Evolutionary conservation across 2,888 invertebrate genomes (phyloP), one percentile per base, ranked within the genome.

Genomic region (Chesias legatella): DNA sequence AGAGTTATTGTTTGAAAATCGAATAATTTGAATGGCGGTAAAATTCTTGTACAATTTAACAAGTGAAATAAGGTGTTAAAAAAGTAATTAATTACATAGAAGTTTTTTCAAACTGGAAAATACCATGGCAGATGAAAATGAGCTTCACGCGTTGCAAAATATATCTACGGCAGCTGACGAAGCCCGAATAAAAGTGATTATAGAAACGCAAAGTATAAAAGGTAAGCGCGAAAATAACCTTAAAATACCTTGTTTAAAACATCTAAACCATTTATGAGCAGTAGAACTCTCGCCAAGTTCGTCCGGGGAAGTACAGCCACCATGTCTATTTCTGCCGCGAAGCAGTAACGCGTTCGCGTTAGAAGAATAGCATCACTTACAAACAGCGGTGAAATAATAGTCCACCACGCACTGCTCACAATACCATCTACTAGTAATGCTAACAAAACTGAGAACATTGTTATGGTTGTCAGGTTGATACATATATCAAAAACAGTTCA

Each of bases 401-500:
- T 90, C 93, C 95, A 97, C 97, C 98, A 98, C 45, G 94, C 93
- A 68, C 90, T 88, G 33, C 81, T 67, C 11, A 89, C 78, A 24
- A 86, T 86, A 9, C 91, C 91, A 62, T 94, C 94, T 60, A 95
- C 91, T 73, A 95, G 95, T 24, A 97, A 80, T 4, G 95, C 94
- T 50, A 98, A 79, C 30, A 97, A 82, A 39, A 98, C 90, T 6
- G 96, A 94, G 66, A 98, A 98, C 46, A 96, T 90, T 23, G 95
- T 90, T 37, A 98, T 79, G 1, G 95, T 92, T 38, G 96, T 90
- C 29, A 98, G 86, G 74, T 97, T 96, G 48, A 97, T 91, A 92
- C 97, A 95, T 73, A 99, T 95, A 86, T 99, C 98, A 79, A 98
- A 98, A 43, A 96, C 93, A 9, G 98, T 98, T n/a, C 34, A 98